Evolutionary conservation across 2,797 vertebrate species (phyloP).

Genomic region (Lateolabrax maculatus): DNA sequence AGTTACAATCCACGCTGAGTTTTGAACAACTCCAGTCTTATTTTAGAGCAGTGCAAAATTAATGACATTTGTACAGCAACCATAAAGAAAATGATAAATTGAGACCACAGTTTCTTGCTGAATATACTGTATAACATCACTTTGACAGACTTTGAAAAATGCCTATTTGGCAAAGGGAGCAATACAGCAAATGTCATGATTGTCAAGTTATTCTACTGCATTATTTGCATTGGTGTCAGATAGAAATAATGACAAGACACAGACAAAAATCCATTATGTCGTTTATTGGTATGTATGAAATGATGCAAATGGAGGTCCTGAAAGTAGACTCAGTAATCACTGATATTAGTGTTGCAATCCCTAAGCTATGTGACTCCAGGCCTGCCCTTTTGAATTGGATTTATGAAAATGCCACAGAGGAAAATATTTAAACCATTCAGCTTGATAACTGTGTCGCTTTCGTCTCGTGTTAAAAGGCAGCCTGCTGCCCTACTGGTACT

Average conservation of each 20-base stretch:
- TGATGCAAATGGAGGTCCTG: slow-evolving; percentile 49
- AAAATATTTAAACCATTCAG: slow-evolving; percentile 69
- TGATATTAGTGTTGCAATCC: slow-evolving; percentile 53
- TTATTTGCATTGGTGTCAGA: slow-evolving; percentile 52
- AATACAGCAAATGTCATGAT: slow-evolving; percentile 32
- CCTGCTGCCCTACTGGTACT: slow-evolving; percentile 36
- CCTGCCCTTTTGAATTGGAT: slow-evolving; percentile 64
- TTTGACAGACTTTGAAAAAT: slow-evolving; percentile 10
- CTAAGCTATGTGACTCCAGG: slow-evolving; percentile 37
- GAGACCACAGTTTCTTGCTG: slow-evolving; percentile 18
- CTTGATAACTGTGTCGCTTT: slow-evolving; percentile 63
- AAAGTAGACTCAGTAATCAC: slow-evolving; percentile 45
- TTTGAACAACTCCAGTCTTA: slow-evolving; percentile 24
- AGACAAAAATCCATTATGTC: slow-evolving; percentile 25
- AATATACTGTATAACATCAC: slow-evolving; percentile 27
- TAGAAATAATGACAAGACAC: slow-evolving; percentile 44
- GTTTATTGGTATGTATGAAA: slow-evolving; percentile 47
- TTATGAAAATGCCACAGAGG: slow-evolving; percentile 69
- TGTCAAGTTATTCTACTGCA: slow-evolving; percentile 28
- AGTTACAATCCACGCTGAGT: slow-evolving; percentile 25
- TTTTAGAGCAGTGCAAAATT: slow-evolving; percentile 56
- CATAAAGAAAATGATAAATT: slow-evolving; percentile 43
- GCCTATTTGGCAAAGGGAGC: not conserved
- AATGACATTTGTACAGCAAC: slow-evolving; percentile 45
- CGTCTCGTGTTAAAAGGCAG: slow-evolving; percentile 54